Base-by-base conservation (phyloP, 1,140 invertebrate genomes). In the Heliconius himera region DNA sequence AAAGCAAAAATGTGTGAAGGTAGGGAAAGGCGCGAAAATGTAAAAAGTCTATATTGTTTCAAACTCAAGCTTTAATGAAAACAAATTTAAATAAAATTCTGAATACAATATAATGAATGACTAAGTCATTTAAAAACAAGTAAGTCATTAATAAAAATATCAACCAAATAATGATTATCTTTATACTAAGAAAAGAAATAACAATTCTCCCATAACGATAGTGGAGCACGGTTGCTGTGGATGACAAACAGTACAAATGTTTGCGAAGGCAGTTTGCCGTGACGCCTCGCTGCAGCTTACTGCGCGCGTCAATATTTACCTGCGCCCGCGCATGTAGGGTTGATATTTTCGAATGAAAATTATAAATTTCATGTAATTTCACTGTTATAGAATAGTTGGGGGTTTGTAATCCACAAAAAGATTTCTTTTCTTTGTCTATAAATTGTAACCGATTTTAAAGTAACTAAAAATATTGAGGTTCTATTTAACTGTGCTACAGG, bases 281-380 rank as follows among this genome's bases (percentile, higher is more conserved):
- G 90, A 90, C 91, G 91, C 87, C 82, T 90, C 88, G 87, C 83
- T 88, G 88, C 90, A 89, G 92, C 91, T 93, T 92, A 92, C 92
- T 92, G 88, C 86, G 72, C 76, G 73, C 74, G 89, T 90, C 90
- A 93, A 93, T 93, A 93, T 93, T 93, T 85, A 90, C 88, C 77
- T 83, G 85, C 85, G 83, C 81, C 51, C 66, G 87, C 82, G 85
- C 83, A 81, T 76, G 76, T 70, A 91, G 90, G 90, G 88, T 33
- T 90, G 86, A 11, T 70, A 79, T 46, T 70, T 54, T 29, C 51
- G 13, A 70, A 73, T 49, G 20, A 70, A 20, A 73, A 66, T 36
- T 38, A 38, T 66, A 13, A 60, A 11, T 26, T n/a, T n/a, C 3
- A 9, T 13, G 1, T 20, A 8, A 60, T 26, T 60, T 3, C 8